phyloP scores from a whole-genome alignment of 1,140 invertebrate species.

The Pseudomyrmex gracilis region DNA sequence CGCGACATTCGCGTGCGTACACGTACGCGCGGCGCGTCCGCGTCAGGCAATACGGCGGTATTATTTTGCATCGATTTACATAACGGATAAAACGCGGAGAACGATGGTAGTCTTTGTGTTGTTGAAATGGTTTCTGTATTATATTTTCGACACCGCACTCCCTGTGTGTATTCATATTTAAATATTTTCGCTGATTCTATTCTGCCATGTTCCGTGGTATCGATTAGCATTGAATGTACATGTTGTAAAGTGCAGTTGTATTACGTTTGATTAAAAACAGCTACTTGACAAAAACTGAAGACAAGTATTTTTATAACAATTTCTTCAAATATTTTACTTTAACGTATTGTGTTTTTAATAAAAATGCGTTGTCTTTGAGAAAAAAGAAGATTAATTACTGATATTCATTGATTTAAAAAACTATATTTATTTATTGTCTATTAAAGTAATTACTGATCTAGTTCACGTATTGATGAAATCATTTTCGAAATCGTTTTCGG shows the following conservation, averaged over 20 bases:
- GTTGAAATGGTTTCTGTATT: constrained; percentile 82
- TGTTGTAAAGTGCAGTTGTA: neutral
- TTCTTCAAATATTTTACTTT: neutral
- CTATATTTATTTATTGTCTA: no score
- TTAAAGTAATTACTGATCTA: neutral
- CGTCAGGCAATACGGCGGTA: constrained; percentile 48
- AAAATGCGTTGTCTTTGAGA: neutral
- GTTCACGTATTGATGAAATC: constrained; percentile 31
- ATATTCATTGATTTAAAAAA: constrained; percentile 11
- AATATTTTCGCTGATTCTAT: constrained; percentile 81
- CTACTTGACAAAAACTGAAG: neutral
- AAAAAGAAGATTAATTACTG: constrained; percentile 3
- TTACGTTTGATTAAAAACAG: constrained; percentile 22
- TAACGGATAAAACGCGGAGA: constrained; percentile 81
- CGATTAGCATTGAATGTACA: constrained; percentile 54
- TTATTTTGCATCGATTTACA: constrained; percentile 85
- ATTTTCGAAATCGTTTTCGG: constrained; percentile 23
- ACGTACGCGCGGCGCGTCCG: constrained; percentile 37
- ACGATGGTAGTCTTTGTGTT: constrained; percentile 69
- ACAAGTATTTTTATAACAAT: neutral
- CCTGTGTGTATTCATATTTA: constrained; percentile 81
- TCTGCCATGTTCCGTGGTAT: constrained; percentile 71
- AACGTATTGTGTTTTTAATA: no score
- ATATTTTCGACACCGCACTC: constrained; percentile 75
- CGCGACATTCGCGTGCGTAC: constrained; percentile 13